Evolutionary conservation across 2,113 vertebrate genomes (phyloP).

Genomic region (Mus spicilegus): DNA sequence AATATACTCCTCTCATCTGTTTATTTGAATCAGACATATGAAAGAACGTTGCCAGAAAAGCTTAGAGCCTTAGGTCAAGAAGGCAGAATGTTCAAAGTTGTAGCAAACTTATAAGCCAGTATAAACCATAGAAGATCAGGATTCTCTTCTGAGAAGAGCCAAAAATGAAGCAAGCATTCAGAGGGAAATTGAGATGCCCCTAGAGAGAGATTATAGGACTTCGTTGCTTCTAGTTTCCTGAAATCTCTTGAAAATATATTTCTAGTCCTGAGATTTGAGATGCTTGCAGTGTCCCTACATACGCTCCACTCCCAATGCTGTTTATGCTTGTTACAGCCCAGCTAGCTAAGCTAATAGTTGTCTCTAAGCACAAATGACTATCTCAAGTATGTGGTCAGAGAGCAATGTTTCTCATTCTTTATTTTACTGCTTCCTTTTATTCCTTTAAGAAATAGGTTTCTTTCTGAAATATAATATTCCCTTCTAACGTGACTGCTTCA

Average conservation of each 20-base stretch:
- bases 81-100: neutral
- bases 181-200: conserved; percentile 30
- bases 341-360: conserved; percentile 22
- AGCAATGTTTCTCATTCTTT: conserved; percentile 48
- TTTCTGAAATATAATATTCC: conserved; percentile 27
- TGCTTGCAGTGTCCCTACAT: conserved; percentile 24
- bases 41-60: conserved; percentile 38
- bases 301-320: conserved; percentile 15
- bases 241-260: conserved; percentile 51
- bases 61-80: conserved; percentile 35
- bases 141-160: conserved; percentile 42
- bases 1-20: conserved; percentile 15
- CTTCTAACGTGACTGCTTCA: conserved; percentile 49
- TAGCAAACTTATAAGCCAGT: conserved; percentile 2
- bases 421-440: conserved; percentile 54
- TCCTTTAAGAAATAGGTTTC: neutral
- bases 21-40: conserved; percentile 57
- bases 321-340: neutral
- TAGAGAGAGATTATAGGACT: conserved; percentile 22
- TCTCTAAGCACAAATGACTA: conserved; percentile 15
- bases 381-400: conserved; percentile 19
- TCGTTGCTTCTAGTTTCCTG: conserved; percentile 41
- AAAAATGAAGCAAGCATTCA: conserved; percentile 21
- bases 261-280: neutral
- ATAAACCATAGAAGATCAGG: conserved; percentile 39